Conservation (phyloP, 1,140 invertebrate species). For the Sarcophaga bullata region DNA sequence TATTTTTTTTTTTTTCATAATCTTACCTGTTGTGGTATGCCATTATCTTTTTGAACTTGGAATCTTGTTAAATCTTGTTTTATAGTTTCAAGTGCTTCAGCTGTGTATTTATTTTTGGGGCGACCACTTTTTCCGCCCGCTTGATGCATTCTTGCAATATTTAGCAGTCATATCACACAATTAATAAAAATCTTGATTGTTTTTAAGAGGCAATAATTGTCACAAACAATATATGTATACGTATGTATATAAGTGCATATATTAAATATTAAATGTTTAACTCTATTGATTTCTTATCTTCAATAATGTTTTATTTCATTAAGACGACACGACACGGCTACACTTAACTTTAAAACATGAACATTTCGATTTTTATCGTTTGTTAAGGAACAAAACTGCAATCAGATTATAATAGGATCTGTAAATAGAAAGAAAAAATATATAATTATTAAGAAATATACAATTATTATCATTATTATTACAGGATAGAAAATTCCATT, state of each 20-base stretch:
- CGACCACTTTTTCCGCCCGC: constrained; percentile 66
- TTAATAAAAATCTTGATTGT: constrained; percentile 43
- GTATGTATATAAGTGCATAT: background rate
- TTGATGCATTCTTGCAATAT: constrained; percentile 64
- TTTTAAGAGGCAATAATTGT: constrained; percentile 19
- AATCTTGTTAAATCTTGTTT: constrained; percentile 64
- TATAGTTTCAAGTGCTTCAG: constrained; percentile 63
- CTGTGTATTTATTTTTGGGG: constrained; percentile 65
- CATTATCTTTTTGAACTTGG: constrained; percentile 64
- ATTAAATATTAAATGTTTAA: no score
- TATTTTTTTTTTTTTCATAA: background rate
- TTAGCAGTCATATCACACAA: constrained; percentile 65
- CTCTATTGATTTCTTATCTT: no score
- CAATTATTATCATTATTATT: no score
- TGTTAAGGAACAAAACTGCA: no score
- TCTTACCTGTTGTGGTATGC: constrained; percentile 59
- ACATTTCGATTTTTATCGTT: no score
- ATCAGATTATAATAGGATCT: no score
- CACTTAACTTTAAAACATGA: no score
- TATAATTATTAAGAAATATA: no score
- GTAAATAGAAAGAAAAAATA: no score
- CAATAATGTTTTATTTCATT: no score
- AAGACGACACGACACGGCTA: no score
- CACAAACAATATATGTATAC: background rate
- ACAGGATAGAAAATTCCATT: no score